phyloP scores from a whole-genome alignment of 1,140 invertebrate species.

The Lordiphosa mommai region DNA sequence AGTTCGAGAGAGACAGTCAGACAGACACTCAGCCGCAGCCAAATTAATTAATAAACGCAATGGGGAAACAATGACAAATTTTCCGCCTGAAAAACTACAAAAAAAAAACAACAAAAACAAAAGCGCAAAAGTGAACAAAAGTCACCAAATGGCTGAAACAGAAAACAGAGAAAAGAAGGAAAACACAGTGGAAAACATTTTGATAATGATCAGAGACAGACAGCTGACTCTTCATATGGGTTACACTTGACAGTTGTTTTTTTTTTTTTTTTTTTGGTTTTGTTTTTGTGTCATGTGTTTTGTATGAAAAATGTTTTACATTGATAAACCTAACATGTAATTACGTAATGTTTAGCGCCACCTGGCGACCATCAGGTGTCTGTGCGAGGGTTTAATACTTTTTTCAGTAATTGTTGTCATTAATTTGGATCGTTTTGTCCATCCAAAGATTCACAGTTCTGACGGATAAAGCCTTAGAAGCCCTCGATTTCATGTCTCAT shows the following conservation, averaged over 20 bases:
- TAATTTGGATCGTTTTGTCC: neutral
- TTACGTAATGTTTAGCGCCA: slow-evolving; percentile 22
- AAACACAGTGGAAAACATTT: slow-evolving; percentile 15
- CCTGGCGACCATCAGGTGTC: slow-evolving; percentile 8
- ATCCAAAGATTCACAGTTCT: too few relatives aligned
- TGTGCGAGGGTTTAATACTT: neutral
- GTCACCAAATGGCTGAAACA: slow-evolving; percentile 13
- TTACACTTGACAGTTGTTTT: slow-evolving; percentile 16
- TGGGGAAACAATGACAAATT: slow-evolving; percentile 69
- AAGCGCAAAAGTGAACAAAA: slow-evolving; percentile 30
- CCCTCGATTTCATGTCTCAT: too few relatives aligned
- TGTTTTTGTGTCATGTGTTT: slow-evolving; percentile 16
- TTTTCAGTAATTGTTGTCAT: neutral
- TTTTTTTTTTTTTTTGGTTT: neutral
- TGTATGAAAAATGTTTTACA: too few relatives aligned
- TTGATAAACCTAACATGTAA: slow-evolving; percentile 30
- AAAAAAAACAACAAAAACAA: slow-evolving; percentile 29
- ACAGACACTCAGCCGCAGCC: slow-evolving; percentile 44
- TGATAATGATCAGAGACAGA: slow-evolving; percentile 28
- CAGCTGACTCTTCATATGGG: neutral
- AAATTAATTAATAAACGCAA: slow-evolving; percentile 76
- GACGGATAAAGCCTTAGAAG: too few relatives aligned
- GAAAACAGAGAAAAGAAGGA: slow-evolving; percentile 12
- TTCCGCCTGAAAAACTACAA: slow-evolving; percentile 67
- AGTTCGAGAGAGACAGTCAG: slow-evolving; percentile 9